A percentile compares a stretch with the other conserved stretches of the same genome.
These are phyloP conservation scores for Camponotus vicinus DNA, from an alignment of 1,140 invertebrate species.

Conservation along the genomic window DNA sequence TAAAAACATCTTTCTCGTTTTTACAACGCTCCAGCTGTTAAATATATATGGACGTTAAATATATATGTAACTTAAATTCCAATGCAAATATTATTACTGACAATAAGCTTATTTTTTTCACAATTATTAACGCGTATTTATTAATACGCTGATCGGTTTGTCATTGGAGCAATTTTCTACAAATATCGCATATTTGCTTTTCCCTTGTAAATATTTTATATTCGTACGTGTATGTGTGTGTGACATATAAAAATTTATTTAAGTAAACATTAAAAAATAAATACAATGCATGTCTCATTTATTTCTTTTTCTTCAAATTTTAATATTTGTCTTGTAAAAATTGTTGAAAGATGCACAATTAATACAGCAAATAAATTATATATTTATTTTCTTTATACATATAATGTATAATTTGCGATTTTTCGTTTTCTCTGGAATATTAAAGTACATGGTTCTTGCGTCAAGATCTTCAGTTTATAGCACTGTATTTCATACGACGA, in stretches of 20 bases:
- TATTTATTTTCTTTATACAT: neutral
- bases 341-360: neutral
- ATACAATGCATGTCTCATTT: neutral
- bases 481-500: conserved; percentile 18
- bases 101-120: neutral
- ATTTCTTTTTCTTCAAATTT: neutral
- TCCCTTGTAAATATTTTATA: neutral
- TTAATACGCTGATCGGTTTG: neutral
- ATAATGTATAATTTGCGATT: neutral
- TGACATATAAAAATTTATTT: neutral
- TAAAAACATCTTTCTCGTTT: conserved; percentile 10
- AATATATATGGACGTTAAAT: neutral
- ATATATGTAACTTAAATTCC: neutral
- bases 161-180: neutral
- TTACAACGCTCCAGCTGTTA: neutral
- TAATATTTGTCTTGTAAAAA: neutral
- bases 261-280: neutral
- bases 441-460: conserved; percentile 19
- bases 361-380: neutral
- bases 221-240: no score
- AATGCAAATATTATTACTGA: conserved; percentile 26
- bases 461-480: conserved; percentile 38
- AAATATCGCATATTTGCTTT: neutral
- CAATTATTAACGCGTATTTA: conserved; percentile 10
- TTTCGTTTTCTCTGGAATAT: neutral